These are phyloP conservation scores for Cyphomyrus plagiostoma DNA, from an alignment of 2,113 vertebrate species.

Conservation along the genomic window DNA sequence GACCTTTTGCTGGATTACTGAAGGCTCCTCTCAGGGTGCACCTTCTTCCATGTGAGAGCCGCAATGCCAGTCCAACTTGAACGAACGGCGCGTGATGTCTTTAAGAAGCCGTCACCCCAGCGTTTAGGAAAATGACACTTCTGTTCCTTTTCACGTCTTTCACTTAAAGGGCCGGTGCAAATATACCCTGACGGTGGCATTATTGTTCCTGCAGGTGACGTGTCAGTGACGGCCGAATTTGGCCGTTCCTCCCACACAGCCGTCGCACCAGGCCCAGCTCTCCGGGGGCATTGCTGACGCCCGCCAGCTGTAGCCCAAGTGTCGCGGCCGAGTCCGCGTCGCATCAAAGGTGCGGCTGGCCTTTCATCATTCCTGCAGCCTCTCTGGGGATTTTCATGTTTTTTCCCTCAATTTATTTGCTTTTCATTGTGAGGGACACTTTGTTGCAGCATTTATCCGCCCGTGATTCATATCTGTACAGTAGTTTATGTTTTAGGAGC, in stretches of 20 bases:
- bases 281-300: conserved; percentile 40
- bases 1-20: not conserved
- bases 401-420: conserved; percentile 19
- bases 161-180: not conserved
- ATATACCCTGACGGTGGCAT: not conserved
- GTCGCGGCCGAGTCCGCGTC: conserved; percentile 39
- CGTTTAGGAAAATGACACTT: not conserved
- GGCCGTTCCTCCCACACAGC: conserved; percentile 19
- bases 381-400: conserved; percentile 36
- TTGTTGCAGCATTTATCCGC: not conserved
- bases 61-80: not conserved
- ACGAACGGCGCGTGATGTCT: not conserved
- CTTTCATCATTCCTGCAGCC: conserved; percentile 50
- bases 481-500: conserved; percentile 29
- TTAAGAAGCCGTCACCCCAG: not conserved
- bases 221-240: conserved; percentile 20
- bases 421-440: conserved; percentile 29
- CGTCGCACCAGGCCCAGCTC: conserved; percentile 41
- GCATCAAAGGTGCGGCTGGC: conserved; percentile 54
- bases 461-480: conserved; percentile 7
- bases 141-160: not conserved
- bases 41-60: not conserved
- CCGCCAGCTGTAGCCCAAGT: conserved; percentile 37
- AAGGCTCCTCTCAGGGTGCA: too few relatives aligned
- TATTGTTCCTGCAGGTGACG: conserved; percentile 11